A percentile compares a stretch with the other conserved stretches of the same genome.
phyloP scores from a whole-genome alignment of 2,888 invertebrate species.

The Eupithecia pulchellata region DNA sequence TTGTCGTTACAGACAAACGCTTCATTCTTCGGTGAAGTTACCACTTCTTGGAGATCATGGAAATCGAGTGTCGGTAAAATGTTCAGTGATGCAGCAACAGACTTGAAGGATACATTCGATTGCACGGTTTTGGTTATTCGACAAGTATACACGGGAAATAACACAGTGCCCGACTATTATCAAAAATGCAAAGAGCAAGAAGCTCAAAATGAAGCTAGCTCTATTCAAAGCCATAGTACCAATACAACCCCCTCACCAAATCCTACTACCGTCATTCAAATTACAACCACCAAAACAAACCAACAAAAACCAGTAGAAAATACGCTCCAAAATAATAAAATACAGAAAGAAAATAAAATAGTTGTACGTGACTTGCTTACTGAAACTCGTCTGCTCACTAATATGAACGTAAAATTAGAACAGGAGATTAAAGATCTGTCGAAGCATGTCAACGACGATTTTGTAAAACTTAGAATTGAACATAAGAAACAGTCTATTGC shows the following conservation, averaged over 20 bases:
- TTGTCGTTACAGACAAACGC: slow-evolving; percentile 63
- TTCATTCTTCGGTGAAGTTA: slow-evolving; percentile 64
- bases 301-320: background rate
- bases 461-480: slow-evolving; percentile 46
- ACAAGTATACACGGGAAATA: slow-evolving; percentile 48
- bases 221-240: background rate
- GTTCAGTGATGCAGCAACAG: slow-evolving; percentile 66
- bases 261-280: background rate
- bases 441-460: slow-evolving; percentile 52
- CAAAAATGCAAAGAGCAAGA: slow-evolving; percentile 43
- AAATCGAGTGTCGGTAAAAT: slow-evolving; percentile 67
- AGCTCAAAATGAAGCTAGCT: slow-evolving; percentile 7
- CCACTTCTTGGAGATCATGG: slow-evolving; percentile 61
- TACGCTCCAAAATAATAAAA: slow-evolving; percentile 20
- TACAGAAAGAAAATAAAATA: slow-evolving; percentile 39
- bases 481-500: slow-evolving; percentile 42
- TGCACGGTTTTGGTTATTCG: slow-evolving; percentile 73
- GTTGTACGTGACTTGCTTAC: slow-evolving; percentile 54
- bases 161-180: slow-evolving; percentile 46
- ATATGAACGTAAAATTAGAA: slow-evolving; percentile 59
- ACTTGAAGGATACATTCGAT: slow-evolving; percentile 69
- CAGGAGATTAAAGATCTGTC: slow-evolving; percentile 63
- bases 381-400: slow-evolving; percentile 58
- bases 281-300: background rate
- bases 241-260: slow-evolving; percentile 2